A percentile compares a stretch with the other conserved stretches of the same genome.
Evolutionary conservation across 2,888 invertebrate genomes (phyloP).

Genomic region (Dione vanillae): DNA sequence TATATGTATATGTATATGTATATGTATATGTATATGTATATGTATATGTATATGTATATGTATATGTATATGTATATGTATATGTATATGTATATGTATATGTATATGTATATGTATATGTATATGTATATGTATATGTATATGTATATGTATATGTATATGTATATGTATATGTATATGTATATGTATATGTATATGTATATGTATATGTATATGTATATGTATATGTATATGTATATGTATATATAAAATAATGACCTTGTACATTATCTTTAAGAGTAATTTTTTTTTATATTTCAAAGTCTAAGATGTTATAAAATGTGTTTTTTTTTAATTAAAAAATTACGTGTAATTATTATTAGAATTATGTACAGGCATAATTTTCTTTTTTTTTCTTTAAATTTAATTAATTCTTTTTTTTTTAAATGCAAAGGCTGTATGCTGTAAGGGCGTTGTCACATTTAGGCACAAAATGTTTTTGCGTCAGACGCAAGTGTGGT

Average conservation of each 20-base stretch:
- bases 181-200: too few species aligned
- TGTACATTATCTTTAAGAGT: background rate
- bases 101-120: too few species aligned
- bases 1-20: too few species aligned
- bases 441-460: slow-evolving; percentile 21
- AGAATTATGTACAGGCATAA: background rate
- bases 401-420: background rate
- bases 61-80: too few species aligned
- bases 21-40: background rate
- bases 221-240: too few species aligned
- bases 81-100: too few species aligned
- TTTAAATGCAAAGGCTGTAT: slow-evolving; percentile 7
- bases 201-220: too few species aligned
- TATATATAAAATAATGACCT: background rate
- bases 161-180: too few species aligned
- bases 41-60: background rate
- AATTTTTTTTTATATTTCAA: slow-evolving; percentile 1
- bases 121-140: too few species aligned
- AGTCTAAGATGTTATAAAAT: background rate
- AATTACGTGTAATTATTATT: background rate
- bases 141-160: too few species aligned
- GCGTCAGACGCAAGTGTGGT: slow-evolving; percentile 29
- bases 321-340: background rate
- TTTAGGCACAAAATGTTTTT: slow-evolving; percentile 30
- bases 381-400: background rate